Base-by-base conservation (phyloP, 2,113 vertebrate genomes). In the Crocuta crocuta region DNA sequence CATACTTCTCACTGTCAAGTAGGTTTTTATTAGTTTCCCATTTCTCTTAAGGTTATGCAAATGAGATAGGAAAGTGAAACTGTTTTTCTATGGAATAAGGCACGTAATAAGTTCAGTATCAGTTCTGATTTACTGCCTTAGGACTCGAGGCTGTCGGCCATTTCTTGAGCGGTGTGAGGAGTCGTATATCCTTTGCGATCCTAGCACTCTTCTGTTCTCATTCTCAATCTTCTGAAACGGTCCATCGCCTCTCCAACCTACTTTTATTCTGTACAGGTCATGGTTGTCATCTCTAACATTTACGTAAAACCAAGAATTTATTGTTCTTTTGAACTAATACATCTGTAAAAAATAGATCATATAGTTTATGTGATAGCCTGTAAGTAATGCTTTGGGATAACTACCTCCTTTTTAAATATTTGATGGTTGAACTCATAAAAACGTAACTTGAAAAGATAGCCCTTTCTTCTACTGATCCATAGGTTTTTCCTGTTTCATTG, bases 401-500 rank as follows among this genome's bases (percentile, higher is more conserved):
- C 48, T 82, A 5, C 13, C 68, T 86, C 24, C 70, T 88, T 90
- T 80, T 71, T 61, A 2, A 89, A 79, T 10, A 71, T 61, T 73
- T 93, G 53, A 79, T 71, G 16, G 48, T 81, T 83, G 58, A 78
- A 94, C 31, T 93, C 85, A 87, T 94, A 90, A 94, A 71, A 95
- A 43, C 15, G 45, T 76, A 91, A 50, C 61, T 89, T 71, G 50
- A 91, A 96, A 81, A 91, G 28, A 74, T 17, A 71, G 39, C 1
- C 0, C 0, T 73, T 92, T 78, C 9, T 15, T 71, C 50, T 94
- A 9, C 17, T 58, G 58, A n/a, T 76, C 58, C 17, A 3, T 43
- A 17, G 4, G 6, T 79, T 58, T 89, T 45, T 28, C 39, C 65
- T 89, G 82, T 10, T 53, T 89, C 53, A 39, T 10, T 70, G 53